Percentiles rank a stretch among this genome's conserved stretches.
phyloP scores from a whole-genome alignment of 2,113 vertebrate species.

The Galemys pyrenaicus region DNA sequence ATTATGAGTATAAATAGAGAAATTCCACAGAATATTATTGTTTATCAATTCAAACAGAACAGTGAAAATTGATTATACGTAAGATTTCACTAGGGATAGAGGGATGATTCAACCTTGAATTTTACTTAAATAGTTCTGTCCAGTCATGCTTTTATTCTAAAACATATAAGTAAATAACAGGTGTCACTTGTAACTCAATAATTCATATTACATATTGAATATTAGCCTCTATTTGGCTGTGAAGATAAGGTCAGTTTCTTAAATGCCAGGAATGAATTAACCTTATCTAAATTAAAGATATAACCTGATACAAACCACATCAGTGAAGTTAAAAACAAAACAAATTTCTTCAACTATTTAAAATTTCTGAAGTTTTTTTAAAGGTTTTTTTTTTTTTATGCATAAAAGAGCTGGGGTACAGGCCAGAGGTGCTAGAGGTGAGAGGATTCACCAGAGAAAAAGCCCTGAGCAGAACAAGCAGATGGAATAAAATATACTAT shows the following conservation, averaged over 20 bases:
- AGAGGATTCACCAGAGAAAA: too few relatives aligned
- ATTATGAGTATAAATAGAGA: not conserved
- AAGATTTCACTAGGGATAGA: not conserved
- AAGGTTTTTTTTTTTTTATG: too few relatives aligned
- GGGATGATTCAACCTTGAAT: not conserved
- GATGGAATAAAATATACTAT: too few relatives aligned
- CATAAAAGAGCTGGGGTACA: too few relatives aligned
- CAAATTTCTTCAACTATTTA: not conserved
- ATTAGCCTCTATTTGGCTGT: not conserved
- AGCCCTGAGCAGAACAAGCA: too few relatives aligned
- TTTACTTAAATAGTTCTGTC: not conserved
- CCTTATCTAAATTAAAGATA: not conserved
- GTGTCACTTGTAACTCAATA: not conserved
- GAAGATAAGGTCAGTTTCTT: not conserved
- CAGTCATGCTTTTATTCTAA: not conserved
- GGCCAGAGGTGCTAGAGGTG: too few relatives aligned
- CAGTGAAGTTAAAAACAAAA: not conserved
- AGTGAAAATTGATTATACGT: not conserved
- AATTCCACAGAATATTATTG: not conserved
- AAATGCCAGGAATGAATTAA: not conserved
- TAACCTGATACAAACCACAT: not conserved
- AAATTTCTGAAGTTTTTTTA: not conserved
- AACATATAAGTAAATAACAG: not conserved
- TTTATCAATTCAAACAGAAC: not conserved
- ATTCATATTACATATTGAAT: not conserved